Base-by-base conservation (phyloP, 2,113 vertebrate species). In the Vimba vimba region DNA sequence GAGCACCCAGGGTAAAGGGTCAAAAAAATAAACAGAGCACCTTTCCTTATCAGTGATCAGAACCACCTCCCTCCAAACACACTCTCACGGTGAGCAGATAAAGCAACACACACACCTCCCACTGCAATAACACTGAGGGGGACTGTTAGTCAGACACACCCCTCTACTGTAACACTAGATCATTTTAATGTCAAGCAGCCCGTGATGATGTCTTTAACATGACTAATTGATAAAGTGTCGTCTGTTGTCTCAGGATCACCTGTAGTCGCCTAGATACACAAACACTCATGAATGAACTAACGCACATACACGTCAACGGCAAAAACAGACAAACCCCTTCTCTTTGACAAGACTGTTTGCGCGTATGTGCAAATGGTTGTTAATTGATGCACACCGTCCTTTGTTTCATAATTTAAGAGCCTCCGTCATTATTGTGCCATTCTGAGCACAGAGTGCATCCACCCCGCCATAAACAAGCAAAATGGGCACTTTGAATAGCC, bases 381-480 rank as follows among this genome's bases (percentile, higher is more conserved):
- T 88, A 87, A 91, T 86, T 88, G 88, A 89, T 85, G 64, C 68
- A 68, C 57, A 36, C 68, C 17, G 45, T 85, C 71, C 45, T 86
- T 90, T 90, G 78, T 90, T 89, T 90, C 69, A 89, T 87, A 86
- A 87, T 89, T 86, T 64, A 87, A 85, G 68, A 82, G 85, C 83
- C 64, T 55, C 47, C 57, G 4, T 86, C 69, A 86, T 86, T 85
- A 89, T 50, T 86, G 66, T 87, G 81, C 75, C 68, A 39, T 86
- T 71, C 30, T 50, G 60, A 87, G 81, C 45, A 27, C 45, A 50
- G 68, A 87, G 62, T 87, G 73, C 86, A 79, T 84, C 78, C n/a
- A 69, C 77, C 82, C 57, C 6, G 39, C 55, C 25, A 84, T 87
- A 81, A 88, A 78, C 86, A 83, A 84, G 60, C 57, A 86, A 82